These are phyloP conservation scores for Marisa cornuarietis DNA, from an alignment of 1,140 invertebrate species.

Conservation along the genomic window DNA sequence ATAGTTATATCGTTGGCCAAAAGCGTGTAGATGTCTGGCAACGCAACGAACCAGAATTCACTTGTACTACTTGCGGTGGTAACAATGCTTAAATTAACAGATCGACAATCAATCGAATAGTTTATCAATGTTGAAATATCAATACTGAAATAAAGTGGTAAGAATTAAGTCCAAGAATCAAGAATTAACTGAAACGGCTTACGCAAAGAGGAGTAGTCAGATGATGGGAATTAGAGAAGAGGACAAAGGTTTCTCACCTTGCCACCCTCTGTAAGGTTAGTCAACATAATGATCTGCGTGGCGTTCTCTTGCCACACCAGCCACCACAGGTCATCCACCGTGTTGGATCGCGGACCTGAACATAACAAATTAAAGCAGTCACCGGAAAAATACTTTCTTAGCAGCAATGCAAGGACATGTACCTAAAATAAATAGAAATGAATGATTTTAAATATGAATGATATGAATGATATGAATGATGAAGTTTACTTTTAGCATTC, in stretches of 20 bases:
- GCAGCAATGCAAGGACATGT: background rate
- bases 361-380: background rate
- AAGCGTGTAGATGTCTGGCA: too few species aligned
- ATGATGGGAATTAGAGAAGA: too few species aligned
- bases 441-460: too few species aligned
- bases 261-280: conserved; percentile 67
- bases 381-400: background rate
- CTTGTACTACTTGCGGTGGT: background rate
- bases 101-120: too few species aligned
- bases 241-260: conserved; percentile 55
- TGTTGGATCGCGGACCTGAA: background rate
- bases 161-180: background rate
- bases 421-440: too few species aligned
- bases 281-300: conserved; percentile 91
- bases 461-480: too few species aligned
- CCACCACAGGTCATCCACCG: conserved; percentile 75
- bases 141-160: background rate
- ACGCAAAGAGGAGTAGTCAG: too few species aligned
- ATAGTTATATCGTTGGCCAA: too few species aligned
- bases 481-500: too few species aligned
- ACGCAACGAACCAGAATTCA: too few species aligned
- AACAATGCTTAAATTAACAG: background rate
- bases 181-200: too few species aligned
- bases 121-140: background rate
- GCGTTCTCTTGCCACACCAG: conserved; percentile 95